A percentile compares a stretch with the other conserved stretches of the same genome.
phyloP scores from a whole-genome alignment of 92 coral and sea anemone species.

The Phymanthus crucifer region DNA sequence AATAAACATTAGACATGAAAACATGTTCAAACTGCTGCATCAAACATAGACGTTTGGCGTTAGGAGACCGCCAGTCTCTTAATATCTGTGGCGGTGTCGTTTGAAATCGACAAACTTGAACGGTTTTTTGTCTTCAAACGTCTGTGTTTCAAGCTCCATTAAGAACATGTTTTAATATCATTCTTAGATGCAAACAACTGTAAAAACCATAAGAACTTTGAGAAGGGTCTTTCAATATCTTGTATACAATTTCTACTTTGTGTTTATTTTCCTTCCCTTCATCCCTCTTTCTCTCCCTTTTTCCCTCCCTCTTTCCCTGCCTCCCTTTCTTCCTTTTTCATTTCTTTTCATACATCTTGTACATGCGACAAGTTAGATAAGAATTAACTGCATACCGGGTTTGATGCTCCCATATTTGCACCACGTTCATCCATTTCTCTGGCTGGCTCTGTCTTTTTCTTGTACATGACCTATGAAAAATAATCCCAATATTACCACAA shows the following conservation, averaged over 20 bases:
- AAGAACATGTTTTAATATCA: no score
- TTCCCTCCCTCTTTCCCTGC: background rate
- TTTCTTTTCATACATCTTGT: background rate
- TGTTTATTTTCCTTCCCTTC: background rate
- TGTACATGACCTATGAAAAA: constrained; percentile 8
- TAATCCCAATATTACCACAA: background rate
- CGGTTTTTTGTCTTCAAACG: no score
- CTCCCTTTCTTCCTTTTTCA: background rate
- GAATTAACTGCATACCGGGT: background rate
- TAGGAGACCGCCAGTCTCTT: no score
- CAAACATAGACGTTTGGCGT: no score
- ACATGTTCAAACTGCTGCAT: no score
- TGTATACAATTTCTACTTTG: background rate
- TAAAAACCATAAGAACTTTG: no score
- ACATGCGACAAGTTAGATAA: background rate
- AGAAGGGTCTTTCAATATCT: background rate
- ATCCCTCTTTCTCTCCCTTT: background rate
- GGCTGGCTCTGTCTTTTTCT: constrained; percentile 15
- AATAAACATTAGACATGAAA: no score
- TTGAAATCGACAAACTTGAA: no score
- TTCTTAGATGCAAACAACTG: no score
- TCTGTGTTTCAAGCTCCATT: no score
- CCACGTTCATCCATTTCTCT: constrained; percentile 25
- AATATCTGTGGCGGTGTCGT: no score
- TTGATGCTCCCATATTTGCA: background rate